A percentile compares a stretch with the other conserved stretches of the same genome.
Evolutionary conservation across 1,140 invertebrate genomes (phyloP).

Genomic region (Schlechtendalia chinensis): DNA sequence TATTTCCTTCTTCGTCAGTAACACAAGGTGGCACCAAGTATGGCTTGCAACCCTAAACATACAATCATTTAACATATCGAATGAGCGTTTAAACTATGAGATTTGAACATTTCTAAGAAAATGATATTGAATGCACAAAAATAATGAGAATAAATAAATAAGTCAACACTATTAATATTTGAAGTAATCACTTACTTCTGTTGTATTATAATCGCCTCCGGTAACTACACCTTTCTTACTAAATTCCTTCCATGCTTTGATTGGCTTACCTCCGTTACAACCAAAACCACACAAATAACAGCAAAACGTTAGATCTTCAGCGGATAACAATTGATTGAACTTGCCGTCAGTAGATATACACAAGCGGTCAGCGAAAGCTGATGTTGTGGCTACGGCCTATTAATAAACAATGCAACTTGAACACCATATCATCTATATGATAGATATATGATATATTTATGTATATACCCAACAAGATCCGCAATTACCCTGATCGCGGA

Average conservation of each 20-base stretch:
- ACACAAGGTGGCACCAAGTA: background rate
- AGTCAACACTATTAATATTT: no score
- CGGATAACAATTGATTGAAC: constrained; percentile 61
- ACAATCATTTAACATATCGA: no score
- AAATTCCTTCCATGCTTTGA: constrained; percentile 37
- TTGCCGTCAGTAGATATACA: constrained; percentile 66
- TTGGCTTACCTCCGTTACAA: constrained; percentile 47
- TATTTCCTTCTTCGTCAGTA: background rate
- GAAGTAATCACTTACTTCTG: constrained; percentile 56
- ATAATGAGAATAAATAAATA: no score
- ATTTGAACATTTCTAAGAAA: no score
- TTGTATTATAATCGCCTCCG: constrained; percentile 34
- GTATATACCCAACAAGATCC: constrained; percentile 58
- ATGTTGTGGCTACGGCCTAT: constrained; percentile 39
- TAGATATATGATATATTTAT: no score
- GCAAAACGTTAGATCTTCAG: constrained; percentile 62
- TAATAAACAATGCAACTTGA: background rate
- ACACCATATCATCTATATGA: no score
- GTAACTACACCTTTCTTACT: constrained; percentile 31
- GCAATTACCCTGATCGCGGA: constrained; percentile 73
- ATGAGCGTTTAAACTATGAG: no score
- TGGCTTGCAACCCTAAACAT: constrained; percentile 18
- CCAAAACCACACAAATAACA: constrained; percentile 42
- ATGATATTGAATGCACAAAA: no score
- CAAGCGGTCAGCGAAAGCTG: constrained; percentile 68